Evolutionary conservation across 2,113 vertebrate species (phyloP).

Genomic region (Talpa occidentalis): DNA sequence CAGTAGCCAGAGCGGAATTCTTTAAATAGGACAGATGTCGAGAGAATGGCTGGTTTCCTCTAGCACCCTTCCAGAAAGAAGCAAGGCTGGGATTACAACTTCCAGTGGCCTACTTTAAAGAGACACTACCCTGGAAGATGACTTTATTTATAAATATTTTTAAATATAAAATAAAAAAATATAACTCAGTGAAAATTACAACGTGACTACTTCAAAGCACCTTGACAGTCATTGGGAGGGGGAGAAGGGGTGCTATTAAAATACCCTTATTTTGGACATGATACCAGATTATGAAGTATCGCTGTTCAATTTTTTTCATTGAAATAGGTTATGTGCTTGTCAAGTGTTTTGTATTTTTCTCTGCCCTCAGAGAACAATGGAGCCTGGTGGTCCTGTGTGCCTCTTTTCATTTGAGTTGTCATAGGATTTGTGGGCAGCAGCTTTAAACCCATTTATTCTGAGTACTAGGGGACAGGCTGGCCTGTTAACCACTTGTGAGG

Average conservation of each 20-base stretch:
- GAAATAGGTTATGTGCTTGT: neutral
- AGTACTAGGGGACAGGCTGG: neutral
- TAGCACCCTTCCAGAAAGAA: conserved; percentile 29
- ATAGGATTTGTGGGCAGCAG: neutral
- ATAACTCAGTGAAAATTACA: conserved; percentile 77
- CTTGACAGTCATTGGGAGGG: conserved; percentile 8
- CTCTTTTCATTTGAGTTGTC: neutral
- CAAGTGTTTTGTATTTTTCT: neutral
- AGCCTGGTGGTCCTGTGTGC: neutral
- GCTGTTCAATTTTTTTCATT: neutral
- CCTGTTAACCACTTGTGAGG: neutral
- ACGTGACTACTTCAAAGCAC: conserved; percentile 34
- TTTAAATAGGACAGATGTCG: conserved; percentile 70
- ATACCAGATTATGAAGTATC: neutral
- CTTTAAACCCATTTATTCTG: neutral
- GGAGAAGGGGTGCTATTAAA: neutral
- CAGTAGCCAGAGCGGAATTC: conserved; percentile 64
- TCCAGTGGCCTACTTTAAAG: conserved; percentile 78
- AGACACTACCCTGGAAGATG: conserved; percentile 78
- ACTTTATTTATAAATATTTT: conserved; percentile 87
- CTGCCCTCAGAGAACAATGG: neutral
- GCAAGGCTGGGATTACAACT: conserved; percentile 61
- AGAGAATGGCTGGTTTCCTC: conserved; percentile 42
- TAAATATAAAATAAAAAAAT: conserved; percentile 83
- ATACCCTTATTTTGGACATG: neutral